A percentile compares a stretch with the other conserved stretches of the same genome.
Conservation (phyloP, 2,888 invertebrate genomes). For the Dilophus febrilis region DNA sequence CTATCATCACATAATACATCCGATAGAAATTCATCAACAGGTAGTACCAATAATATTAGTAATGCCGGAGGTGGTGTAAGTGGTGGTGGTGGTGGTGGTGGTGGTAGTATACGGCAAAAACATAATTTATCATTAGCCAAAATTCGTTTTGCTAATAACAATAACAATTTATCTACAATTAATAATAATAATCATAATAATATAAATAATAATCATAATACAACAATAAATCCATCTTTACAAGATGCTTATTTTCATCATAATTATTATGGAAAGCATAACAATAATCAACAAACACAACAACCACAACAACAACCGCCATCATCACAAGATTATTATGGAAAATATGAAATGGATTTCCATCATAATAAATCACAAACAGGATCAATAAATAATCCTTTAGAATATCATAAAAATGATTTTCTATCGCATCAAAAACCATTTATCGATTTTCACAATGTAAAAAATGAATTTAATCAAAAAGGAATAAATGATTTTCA, state of each 20-base stretch:
- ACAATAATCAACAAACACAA: no score
- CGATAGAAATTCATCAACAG: no score
- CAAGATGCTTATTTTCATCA: conserved; percentile 20
- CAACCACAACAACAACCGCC: conserved; percentile 13
- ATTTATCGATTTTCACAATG: conserved; percentile 7
- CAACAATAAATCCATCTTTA: conserved; percentile 1
- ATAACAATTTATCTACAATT: conserved; percentile 8
- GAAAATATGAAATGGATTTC: conserved; percentile 27
- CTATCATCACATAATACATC: no score
- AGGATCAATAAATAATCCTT: conserved; percentile 1
- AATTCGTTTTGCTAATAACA: conserved; percentile 8
- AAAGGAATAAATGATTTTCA: conserved; percentile 11
- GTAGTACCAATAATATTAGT: no score
- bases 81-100: no score
- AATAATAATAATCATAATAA: conserved; percentile 1
- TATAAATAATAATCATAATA: conserved; percentile 1
- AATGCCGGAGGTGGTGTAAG: no score
- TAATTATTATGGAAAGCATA: conserved; percentile 19
- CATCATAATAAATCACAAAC: conserved; percentile 7
- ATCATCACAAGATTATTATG: conserved; percentile 23
- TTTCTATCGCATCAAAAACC: conserved; percentile 6
- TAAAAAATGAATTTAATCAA: conserved; percentile 20
- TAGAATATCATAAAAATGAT: conserved; percentile 6
- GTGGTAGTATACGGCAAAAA: no score
- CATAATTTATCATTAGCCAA: conserved; percentile 2